These are phyloP conservation scores for Epizoanthus scotinus DNA, from an alignment of 92 coral and sea anemone species.

Conservation along the genomic window DNA sequence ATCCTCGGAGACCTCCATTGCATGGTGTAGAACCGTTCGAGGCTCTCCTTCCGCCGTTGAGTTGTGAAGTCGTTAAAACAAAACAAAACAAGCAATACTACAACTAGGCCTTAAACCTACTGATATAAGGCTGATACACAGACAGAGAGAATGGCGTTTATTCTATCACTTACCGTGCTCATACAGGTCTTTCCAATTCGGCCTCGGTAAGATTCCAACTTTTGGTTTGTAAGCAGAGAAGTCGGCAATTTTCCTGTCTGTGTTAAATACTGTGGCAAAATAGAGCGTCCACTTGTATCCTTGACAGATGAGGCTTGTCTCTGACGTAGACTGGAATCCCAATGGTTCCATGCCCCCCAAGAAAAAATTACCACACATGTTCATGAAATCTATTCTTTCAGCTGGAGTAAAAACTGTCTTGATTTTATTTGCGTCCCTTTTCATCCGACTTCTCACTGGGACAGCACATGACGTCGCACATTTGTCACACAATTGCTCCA, in stretches of 20 bases:
- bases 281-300: slow-evolving; percentile 3
- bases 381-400: background rate
- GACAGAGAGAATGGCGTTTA: no score
- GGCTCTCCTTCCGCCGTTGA: no score
- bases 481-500: slow-evolving; percentile 27
- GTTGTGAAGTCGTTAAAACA: no score
- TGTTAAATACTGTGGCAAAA: slow-evolving; percentile 42
- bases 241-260: slow-evolving; percentile 40
- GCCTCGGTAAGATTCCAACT: background rate
- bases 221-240: slow-evolving; percentile 45
- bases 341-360: slow-evolving; percentile 21
- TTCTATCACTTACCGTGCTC: slow-evolving; percentile 7
- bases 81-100: no score
- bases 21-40: no score
- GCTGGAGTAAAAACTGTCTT: slow-evolving; percentile 11
- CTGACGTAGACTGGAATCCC: slow-evolving; percentile 20
- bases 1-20: no score
- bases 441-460: slow-evolving; percentile 18
- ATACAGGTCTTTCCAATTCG: slow-evolving; percentile 7
- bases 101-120: no score
- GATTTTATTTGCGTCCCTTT: background rate
- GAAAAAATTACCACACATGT: slow-evolving; percentile 33
- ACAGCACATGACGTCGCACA: slow-evolving; percentile 27
- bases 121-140: no score
- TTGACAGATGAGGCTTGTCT: slow-evolving; percentile 30